Evolutionary conservation across 2,113 vertebrate genomes (phyloP), one percentile per base, ranked within the genome.

Genomic region (Mionectes macconnelli): DNA sequence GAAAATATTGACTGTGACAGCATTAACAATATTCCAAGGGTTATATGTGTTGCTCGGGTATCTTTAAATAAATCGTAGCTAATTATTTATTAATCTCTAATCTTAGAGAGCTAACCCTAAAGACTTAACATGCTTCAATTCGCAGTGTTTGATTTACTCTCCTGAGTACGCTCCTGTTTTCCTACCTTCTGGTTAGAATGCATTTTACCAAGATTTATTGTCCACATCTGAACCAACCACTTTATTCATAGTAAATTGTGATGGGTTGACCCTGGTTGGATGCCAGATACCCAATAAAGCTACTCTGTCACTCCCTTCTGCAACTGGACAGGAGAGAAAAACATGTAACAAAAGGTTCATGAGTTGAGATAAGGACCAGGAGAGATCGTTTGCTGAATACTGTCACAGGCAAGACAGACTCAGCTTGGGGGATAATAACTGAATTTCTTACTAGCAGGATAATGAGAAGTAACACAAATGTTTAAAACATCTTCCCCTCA

Each of bases 401-500:
- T 6, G 14, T 40, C 10, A 47, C 1, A 1, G 16, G 16, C 16
- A 75, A 68, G 39, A 9, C 7, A 53, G 62, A 22, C 9, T 82
- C 20, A 45, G 10, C 7, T 45, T 47, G 45, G 10, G 24, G 6
- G 39, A 40, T 30, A 30, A 35, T 22, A 75, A 27, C 24, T 52
- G 23, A 67, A 45, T 75, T 47, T 40, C 25, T 68, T 53, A 33
- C 28, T 59, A 18, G 3, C 6, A n/a, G 1, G 1, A 39, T 25
- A 47, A 68, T 25, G 4, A 82, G 20, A 75, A 60, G 57, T 37
- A 64, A 63, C 49, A 62, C 22, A 57, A 49, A 37, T 52, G 7
- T 45, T 45, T n/a, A 18, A 60, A 68, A 21, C 14, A 53, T 9
- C 2, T 30, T 68, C 21, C 16, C 0, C 0, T 4, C 9, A 60